These are phyloP conservation scores for Ormyrus thymus DNA, from an alignment of 2,888 invertebrate species.

Conservation along the genomic window DNA sequence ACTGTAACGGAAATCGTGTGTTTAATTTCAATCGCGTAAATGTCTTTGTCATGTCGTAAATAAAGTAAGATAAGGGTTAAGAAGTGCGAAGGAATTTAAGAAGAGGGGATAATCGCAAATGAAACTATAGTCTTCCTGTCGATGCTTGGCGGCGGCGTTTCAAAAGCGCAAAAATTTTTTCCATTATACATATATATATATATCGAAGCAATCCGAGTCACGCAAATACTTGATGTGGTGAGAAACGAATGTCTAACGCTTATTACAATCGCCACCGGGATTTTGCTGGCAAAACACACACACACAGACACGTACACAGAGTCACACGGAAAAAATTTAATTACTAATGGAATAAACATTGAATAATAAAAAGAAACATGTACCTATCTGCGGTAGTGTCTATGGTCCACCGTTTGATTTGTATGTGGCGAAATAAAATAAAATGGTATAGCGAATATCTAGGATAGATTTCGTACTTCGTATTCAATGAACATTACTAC, in stretches of 20 bases:
- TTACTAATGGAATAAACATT: slow-evolving; percentile 43
- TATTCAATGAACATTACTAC: slow-evolving; percentile 66
- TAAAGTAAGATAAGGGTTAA: slow-evolving; percentile 54
- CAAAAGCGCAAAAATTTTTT: slow-evolving; percentile 38
- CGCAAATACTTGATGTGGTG: slow-evolving; percentile 11
- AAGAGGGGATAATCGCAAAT: slow-evolving; percentile 42
- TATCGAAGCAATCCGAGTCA: slow-evolving; percentile 42
- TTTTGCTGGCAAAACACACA: slow-evolving; percentile 40
- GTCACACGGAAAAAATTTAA: slow-evolving; percentile 48
- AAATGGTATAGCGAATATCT: slow-evolving; percentile 63
- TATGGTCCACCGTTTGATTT: slow-evolving; percentile 63
- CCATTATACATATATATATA: slow-evolving; percentile 7
- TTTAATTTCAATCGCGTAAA: slow-evolving; percentile 50
- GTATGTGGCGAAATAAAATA: slow-evolving; percentile 55
- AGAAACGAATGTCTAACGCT: neutral
- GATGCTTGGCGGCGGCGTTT: slow-evolving; percentile 45
- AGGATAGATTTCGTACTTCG: slow-evolving; percentile 68
- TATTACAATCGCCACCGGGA: slow-evolving; percentile 12
- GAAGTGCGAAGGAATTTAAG: slow-evolving; percentile 33
- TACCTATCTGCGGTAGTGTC: slow-evolving; percentile 60
- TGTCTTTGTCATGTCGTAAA: slow-evolving; percentile 44
- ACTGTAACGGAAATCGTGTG: slow-evolving; percentile 26
- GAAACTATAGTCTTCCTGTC: slow-evolving; percentile 55
- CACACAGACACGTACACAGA: no score
- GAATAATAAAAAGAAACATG: slow-evolving; percentile 55